A percentile compares a stretch with the other conserved stretches of the same genome.
phyloP scores from a whole-genome alignment of 2,797 vertebrate genomes.

The Knipowitschia caucasica region DNA sequence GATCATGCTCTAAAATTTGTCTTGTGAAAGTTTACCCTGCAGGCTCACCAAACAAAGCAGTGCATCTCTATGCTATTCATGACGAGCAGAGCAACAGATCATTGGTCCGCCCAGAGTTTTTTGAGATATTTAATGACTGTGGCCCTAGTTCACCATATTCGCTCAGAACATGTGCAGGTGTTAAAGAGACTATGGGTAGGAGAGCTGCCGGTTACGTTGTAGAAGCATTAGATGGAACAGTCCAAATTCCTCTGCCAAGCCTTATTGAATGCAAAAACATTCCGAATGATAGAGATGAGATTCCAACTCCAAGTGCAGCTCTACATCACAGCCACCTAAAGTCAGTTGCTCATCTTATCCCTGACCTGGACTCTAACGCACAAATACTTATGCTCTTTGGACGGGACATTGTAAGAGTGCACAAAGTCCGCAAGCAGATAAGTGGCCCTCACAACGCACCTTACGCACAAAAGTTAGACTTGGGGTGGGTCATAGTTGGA shows the following conservation, averaged over 20 bases:
- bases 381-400: neutral
- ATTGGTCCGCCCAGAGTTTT: too few relatives aligned
- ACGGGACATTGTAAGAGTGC: neutral
- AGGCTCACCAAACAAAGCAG: neutral
- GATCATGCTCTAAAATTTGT: constrained; percentile 5
- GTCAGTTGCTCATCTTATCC: neutral
- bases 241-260: constrained; percentile 2
- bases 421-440: neutral
- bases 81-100: constrained; percentile 2
- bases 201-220: neutral
- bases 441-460: neutral
- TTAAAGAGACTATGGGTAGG: constrained; percentile 1
- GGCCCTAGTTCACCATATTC: neutral
- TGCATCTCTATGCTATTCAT: neutral
- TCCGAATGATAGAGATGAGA: neutral
- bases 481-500: too few relatives aligned
- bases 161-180: neutral
- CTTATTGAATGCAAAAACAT: constrained; percentile 7
- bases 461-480: neutral
- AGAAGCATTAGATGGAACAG: neutral
- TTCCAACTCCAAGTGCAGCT: neutral
- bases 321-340: neutral
- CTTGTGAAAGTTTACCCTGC: neutral
- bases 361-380: neutral
- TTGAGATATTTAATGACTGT: constrained; percentile 1